Evolutionary conservation across 2,113 vertebrate genomes (phyloP), one percentile per base, ranked within the genome.

Genomic region (Phylloscopus trochiloides): DNA sequence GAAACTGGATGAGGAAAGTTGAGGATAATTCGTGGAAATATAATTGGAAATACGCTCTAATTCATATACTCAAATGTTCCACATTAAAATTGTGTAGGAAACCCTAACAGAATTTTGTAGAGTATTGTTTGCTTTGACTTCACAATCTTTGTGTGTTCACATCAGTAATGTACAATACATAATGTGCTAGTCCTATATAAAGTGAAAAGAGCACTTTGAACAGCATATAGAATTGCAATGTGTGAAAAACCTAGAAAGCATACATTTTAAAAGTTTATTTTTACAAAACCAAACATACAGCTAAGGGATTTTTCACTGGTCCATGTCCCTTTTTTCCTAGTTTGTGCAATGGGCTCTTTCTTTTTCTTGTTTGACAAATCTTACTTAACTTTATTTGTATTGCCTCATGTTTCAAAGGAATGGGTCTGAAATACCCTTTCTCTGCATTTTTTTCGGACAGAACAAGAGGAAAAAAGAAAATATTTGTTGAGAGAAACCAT

Each of bases 361-460:
- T 66, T 18, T 77, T 81, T 18, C 26, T 48, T 72, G 3, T 42
- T 89, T 88, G 43, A 28, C 28, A 6, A 68, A 21, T 24, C 19
- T 59, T 68, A 65, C 24, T 66, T 65, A 76, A 15, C 20, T 24
- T 86, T 80, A 10, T 14, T 51, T 86, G 21, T 58, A 59, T 63
- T 74, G 54, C 47, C 32, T 75, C 36, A 42, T 8, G 6, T 65
- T 87, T 81, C 47, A 76, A 57, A 59, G 13, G 24, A 79, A 47
- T 68, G 10, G 70, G 20, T 72, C 43, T 57, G 48, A 85, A 59
- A 45, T 31, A 55, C 5, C 12, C 12, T 34, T 90, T 76, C 24
- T 85, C 55, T 70, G 6, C 24, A 31, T 22, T 0, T 0, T 0
- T 65, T 73, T 73, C 51, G 57, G 42, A 55, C 11, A 16, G 24